Evolutionary conservation across 2,113 vertebrate genomes (phyloP).

Genomic region (Hippocampus guttulatus): DNA sequence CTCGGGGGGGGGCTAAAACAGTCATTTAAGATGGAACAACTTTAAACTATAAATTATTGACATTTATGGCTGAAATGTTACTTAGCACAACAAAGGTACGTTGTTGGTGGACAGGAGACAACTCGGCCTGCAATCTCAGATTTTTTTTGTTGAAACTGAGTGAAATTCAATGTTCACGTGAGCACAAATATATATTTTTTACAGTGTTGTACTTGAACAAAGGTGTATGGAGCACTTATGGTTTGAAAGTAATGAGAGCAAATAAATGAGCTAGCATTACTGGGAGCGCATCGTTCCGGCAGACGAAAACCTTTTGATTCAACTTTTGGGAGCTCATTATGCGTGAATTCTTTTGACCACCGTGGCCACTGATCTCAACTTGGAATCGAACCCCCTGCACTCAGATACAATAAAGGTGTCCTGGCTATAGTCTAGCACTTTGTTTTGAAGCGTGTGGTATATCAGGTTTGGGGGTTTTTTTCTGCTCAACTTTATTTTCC

Average conservation of each 20-base stretch:
- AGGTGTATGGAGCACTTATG: neutral
- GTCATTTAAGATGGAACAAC: too few relatives aligned
- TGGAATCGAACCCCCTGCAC: neutral
- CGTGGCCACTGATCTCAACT: neutral
- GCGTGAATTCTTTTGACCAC: neutral
- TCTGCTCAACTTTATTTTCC: neutral
- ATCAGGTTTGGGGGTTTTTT: too few relatives aligned
- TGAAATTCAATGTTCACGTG: too few relatives aligned
- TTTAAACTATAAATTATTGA: too few relatives aligned
- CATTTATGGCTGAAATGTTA: too few relatives aligned
- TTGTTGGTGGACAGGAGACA: too few relatives aligned
- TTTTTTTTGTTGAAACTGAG: too few relatives aligned
- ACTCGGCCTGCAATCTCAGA: too few relatives aligned
- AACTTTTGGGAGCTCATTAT: neutral
- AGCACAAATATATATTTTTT: too few relatives aligned
- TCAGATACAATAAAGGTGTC: too few relatives aligned
- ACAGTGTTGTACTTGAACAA: neutral
- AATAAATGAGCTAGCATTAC: neutral
- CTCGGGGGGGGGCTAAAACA: too few relatives aligned
- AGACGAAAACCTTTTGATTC: neutral
- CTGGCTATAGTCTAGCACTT: neutral
- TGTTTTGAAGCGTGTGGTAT: neutral
- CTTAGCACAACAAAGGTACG: too few relatives aligned
- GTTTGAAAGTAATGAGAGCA: neutral
- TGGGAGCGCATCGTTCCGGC: neutral